Base-by-base conservation (phyloP, 2,888 invertebrate species). In the Nomada fucata region DNA sequence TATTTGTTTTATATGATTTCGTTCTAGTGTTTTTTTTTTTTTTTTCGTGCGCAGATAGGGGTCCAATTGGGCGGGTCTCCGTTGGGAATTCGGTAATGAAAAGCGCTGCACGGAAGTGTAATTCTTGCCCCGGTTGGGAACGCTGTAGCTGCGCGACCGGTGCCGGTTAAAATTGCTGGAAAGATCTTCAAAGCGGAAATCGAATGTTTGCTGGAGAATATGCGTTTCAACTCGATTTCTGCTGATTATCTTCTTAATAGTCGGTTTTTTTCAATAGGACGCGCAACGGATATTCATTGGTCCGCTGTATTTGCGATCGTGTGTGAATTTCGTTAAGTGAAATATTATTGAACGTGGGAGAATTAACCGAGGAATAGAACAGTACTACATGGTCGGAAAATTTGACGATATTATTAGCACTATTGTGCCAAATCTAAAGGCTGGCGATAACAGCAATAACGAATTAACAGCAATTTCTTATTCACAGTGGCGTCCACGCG, bases 41-140 rank as follows among this genome's bases (percentile, higher is more conserved):
- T 69, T 57, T 68, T 42, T 10, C 68, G 20, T 18, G 57, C 23
- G 11, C 5, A 23, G 69, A 59, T 69, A 44, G 44, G 69, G 69
- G 18, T 5, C 2, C 20, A 18, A 15, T 5, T 15, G 26, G 18
- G 23, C 55, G 23, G 36, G 50, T 26, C 13, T 65, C 13, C 7
- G 15, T 9, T 15, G n/a, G 42, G 20, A 67, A 67, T 57, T 68
- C 20, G 42, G 13, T 44, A 18, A 44, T 3, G 18, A 36, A 36
- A 36, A 36, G 36, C 0, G 36, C 36, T 29, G 11, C 18, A 10
- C 11, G 55, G 23, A 42, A 42, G 53, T 36, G 10, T 55, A 52
- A 55, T 50, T 13, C 5, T 15, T 5, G 50, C 18, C 18, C 0
- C 15, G 50, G 50, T 15, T 15, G 13, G 50, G 18, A 10, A 9